These are phyloP conservation scores for Periophthalmodon schlosseri DNA, from an alignment of 2,113 vertebrate species.

Conservation along the genomic window DNA sequence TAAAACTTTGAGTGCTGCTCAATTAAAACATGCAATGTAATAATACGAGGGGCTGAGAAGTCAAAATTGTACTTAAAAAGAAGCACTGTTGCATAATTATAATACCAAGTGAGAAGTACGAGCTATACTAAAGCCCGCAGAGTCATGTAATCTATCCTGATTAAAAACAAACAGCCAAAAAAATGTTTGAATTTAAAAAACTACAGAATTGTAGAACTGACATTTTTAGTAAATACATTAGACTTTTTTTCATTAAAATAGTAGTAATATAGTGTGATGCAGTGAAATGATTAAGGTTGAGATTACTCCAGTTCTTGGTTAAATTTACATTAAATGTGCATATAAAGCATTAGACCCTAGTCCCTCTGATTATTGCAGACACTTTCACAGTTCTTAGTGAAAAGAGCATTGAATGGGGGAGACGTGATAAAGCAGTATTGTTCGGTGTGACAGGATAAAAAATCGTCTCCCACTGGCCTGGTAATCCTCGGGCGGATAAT, in stretches of 20 bases:
- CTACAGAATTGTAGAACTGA: no score
- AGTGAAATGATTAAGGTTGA: no score
- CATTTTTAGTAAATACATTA: no score
- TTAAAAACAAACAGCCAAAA: no score
- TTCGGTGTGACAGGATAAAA: constrained; percentile 71
- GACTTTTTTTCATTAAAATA: no score
- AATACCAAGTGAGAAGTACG: no score
- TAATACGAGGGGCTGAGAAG: background rate
- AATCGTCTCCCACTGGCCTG: constrained; percentile 68
- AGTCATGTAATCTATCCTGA: no score
- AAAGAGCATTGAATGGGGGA: constrained; percentile 55
- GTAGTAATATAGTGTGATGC: no score
- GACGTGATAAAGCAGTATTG: constrained; percentile 64
- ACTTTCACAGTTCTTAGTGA: constrained; percentile 12
- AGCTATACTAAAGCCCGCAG: no score
- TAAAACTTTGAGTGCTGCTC: background rate
- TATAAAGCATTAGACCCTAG: background rate
- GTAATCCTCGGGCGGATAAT: constrained; percentile 80
- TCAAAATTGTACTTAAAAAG: background rate
- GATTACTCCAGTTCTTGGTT: no score
- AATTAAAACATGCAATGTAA: constrained; percentile 8
- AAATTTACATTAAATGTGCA: background rate
- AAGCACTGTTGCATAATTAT: background rate
- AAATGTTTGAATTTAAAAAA: no score
- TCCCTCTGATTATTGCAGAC: background rate